A percentile compares a stretch with the other conserved stretches of the same genome.
phyloP scores from a whole-genome alignment of 2,113 vertebrate species.

The Chunga burmeisteri region DNA sequence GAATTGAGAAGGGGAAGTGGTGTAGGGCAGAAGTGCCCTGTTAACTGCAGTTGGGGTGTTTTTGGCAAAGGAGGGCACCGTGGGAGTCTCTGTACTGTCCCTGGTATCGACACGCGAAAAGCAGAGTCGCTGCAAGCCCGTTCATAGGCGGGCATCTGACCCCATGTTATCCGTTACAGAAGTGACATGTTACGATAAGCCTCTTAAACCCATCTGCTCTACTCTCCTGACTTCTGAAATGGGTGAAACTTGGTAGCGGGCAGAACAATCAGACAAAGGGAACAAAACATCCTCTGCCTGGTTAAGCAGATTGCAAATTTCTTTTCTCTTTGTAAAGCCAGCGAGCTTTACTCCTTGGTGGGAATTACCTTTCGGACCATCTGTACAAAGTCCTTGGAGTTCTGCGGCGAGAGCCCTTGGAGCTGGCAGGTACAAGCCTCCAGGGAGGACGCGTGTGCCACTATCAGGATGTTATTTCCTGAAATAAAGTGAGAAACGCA shows the following conservation, averaged over 20 bases:
- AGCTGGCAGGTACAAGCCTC: constrained; percentile 98
- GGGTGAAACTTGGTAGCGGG: fast-evolving
- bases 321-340: background rate
- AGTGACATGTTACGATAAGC: background rate
- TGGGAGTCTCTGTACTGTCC: background rate
- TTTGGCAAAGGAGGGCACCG: background rate
- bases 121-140: background rate
- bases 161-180: background rate
- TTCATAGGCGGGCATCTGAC: background rate
- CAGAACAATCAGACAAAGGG: background rate
- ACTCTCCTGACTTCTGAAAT: background rate
- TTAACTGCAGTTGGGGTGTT: background rate
- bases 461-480: constrained; percentile 96
- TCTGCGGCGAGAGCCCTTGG: constrained; percentile 92
- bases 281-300: background rate
- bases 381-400: constrained; percentile 98
- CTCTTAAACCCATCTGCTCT: background rate
- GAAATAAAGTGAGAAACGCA: background rate
- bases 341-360: background rate
- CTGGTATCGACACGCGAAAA: fast-evolving
- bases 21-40: background rate
- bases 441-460: constrained; percentile 96
- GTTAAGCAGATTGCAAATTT: background rate
- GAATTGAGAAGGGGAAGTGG: background rate
- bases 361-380: constrained; percentile 93